Percentiles rank a stretch among this genome's conserved stretches.
These are phyloP conservation scores for Bombus waltoni DNA, from an alignment of 1,140 invertebrate genomes.

Conservation along the genomic window DNA sequence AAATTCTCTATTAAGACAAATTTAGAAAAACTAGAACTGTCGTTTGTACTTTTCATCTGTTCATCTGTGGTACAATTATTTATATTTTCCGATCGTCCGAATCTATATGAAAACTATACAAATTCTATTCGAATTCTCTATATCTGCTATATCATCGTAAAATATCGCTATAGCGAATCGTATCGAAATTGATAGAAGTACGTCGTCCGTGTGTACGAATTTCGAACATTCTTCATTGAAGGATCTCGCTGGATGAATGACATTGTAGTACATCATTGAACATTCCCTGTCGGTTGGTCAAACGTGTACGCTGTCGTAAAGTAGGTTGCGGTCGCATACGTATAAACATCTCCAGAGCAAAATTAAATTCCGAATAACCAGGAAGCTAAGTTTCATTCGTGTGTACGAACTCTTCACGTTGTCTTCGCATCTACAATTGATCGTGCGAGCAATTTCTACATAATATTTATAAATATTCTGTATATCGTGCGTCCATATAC, in stretches of 20 bases:
- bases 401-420: not conserved
- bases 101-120: too few species aligned
- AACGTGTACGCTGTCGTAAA: not conserved
- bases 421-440: not conserved
- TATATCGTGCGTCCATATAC: too few species aligned
- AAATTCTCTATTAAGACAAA: not conserved
- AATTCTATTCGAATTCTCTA: too few species aligned
- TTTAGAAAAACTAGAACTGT: too few species aligned
- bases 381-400: not conserved
- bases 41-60: too few species aligned
- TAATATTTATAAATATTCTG: too few species aligned
- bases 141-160: not conserved
- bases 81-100: too few species aligned
- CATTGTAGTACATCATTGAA: not conserved
- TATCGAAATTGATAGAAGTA: not conserved
- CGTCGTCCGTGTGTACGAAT: not conserved
- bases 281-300: not conserved
- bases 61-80: too few species aligned
- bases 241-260: not conserved
- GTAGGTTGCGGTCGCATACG: not conserved
- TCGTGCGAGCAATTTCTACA: too few species aligned
- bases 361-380: not conserved
- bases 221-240: constrained; percentile 1
- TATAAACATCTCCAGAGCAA: not conserved
- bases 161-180: not conserved